Evolutionary conservation across 2,113 vertebrate species (phyloP).

Genomic region (Pavo muticus): DNA sequence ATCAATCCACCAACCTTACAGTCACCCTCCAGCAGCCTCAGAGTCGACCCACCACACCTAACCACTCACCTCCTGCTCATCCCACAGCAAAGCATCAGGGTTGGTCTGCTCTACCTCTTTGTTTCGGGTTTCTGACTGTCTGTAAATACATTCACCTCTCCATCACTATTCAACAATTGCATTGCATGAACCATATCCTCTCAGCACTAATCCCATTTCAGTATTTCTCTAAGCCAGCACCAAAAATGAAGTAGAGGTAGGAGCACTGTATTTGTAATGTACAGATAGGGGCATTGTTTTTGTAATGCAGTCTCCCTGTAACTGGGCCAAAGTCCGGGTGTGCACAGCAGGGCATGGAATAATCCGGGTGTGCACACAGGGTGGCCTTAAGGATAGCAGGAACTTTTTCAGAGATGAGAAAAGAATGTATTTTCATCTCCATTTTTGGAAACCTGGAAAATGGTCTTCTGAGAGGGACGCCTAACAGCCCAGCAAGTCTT

Average conservation of each 20-base stretch:
- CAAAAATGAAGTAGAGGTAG: background rate
- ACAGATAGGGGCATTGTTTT: background rate
- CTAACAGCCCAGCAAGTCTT: background rate
- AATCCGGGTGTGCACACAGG: no score
- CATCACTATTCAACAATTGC: background rate
- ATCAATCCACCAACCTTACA: background rate
- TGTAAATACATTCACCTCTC: background rate
- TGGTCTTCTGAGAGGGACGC: background rate
- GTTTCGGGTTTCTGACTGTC: background rate
- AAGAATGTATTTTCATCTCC: background rate
- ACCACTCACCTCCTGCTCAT: background rate
- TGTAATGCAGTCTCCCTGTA: background rate
- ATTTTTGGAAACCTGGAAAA: constrained; percentile 6
- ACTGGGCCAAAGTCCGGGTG: background rate
- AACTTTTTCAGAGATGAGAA: background rate
- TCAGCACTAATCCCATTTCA: background rate
- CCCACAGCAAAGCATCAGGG: background rate
- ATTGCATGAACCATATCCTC: background rate
- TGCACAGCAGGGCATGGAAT: background rate
- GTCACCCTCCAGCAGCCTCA: background rate
- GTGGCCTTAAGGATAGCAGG: background rate
- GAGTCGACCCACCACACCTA: background rate
- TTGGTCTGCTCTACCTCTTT: background rate
- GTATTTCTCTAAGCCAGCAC: background rate
- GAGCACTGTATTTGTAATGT: background rate